These are phyloP conservation scores for Festucalex cinctus DNA, from an alignment of 2,113 vertebrate species.

Conservation along the genomic window DNA sequence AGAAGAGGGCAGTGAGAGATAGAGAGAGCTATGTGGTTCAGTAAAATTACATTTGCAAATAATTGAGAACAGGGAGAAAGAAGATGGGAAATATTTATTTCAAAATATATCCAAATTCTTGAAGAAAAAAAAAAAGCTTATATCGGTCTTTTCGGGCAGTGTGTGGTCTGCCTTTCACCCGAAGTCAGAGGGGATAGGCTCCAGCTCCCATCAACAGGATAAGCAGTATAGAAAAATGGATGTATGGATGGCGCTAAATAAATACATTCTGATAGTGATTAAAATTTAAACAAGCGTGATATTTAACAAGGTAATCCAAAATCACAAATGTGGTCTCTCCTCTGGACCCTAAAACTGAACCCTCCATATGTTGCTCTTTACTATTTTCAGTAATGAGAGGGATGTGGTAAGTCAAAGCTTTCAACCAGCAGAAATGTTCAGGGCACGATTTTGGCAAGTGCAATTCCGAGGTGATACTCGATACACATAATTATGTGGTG, in stretches of 20 bases:
- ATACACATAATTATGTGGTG: background rate
- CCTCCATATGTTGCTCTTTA: background rate
- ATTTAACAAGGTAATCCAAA: background rate
- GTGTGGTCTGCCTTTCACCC: too few relatives aligned
- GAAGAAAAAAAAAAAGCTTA: background rate
- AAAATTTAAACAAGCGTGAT: background rate
- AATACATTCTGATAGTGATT: background rate
- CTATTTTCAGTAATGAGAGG: background rate
- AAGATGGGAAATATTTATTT: background rate
- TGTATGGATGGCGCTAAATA: background rate
- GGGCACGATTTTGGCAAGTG: background rate
- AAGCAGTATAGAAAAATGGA: background rate
- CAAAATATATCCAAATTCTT: background rate
- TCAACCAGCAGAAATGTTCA: background rate
- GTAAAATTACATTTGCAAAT: background rate
- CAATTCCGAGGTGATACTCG: background rate
- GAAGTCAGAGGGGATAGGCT: too few relatives aligned
- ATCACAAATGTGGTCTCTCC: too few relatives aligned
- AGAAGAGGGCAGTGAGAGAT: slow-evolving; percentile 8
- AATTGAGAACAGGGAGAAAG: background rate
- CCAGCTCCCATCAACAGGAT: too few relatives aligned
- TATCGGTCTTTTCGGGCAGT: too few relatives aligned
- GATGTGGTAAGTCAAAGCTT: background rate
- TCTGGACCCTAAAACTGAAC: background rate
- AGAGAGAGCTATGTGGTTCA: background rate